Percentiles rank a stretch among this genome's conserved stretches.
These are phyloP conservation scores for Aphidius colemani DNA, from an alignment of 2,888 invertebrate species.

Conservation along the genomic window DNA sequence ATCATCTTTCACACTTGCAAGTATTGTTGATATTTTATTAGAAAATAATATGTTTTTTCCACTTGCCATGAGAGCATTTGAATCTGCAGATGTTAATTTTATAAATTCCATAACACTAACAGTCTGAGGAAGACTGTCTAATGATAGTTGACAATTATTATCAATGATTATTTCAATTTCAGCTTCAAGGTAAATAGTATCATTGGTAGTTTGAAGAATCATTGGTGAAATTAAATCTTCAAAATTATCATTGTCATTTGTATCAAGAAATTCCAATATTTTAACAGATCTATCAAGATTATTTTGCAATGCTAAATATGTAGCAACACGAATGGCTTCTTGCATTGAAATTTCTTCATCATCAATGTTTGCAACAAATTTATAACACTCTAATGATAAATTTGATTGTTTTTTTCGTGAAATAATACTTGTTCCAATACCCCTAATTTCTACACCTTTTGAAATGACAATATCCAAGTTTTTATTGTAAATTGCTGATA, in stretches of 20 bases:
- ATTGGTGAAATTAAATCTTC: slow-evolving; percentile 61
- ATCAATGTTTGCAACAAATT: slow-evolving; percentile 63
- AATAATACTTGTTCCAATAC: slow-evolving; percentile 64
- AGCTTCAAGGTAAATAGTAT: slow-evolving; percentile 72
- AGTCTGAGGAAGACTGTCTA: slow-evolving; percentile 61
- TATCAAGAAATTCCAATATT: slow-evolving; percentile 51
- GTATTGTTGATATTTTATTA: slow-evolving; percentile 17
- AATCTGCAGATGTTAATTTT: slow-evolving; percentile 65
- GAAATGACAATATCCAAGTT: slow-evolving; percentile 57
- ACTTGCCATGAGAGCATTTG: slow-evolving; percentile 62
- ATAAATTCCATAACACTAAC: slow-evolving; percentile 67
- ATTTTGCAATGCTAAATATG: slow-evolving; percentile 65
- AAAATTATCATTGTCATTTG: slow-evolving; percentile 38
- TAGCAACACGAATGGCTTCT: slow-evolving; percentile 50
- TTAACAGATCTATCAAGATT: slow-evolving; percentile 48
- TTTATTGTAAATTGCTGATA: slow-evolving; percentile 1
- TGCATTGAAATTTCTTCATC: slow-evolving; percentile 39
- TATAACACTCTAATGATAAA: slow-evolving; percentile 64
- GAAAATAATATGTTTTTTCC: slow-evolving; percentile 63
- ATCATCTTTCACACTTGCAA: slow-evolving; percentile 30
- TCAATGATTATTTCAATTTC: slow-evolving; percentile 65
- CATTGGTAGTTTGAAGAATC: slow-evolving; percentile 67
- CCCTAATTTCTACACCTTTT: slow-evolving; percentile 67
- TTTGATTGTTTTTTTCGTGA: slow-evolving; percentile 61
- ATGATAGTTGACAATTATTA: slow-evolving; percentile 52